These are phyloP conservation scores for Antheraea pernyi DNA, from an alignment of 1,140 invertebrate species.

Conservation along the genomic window DNA sequence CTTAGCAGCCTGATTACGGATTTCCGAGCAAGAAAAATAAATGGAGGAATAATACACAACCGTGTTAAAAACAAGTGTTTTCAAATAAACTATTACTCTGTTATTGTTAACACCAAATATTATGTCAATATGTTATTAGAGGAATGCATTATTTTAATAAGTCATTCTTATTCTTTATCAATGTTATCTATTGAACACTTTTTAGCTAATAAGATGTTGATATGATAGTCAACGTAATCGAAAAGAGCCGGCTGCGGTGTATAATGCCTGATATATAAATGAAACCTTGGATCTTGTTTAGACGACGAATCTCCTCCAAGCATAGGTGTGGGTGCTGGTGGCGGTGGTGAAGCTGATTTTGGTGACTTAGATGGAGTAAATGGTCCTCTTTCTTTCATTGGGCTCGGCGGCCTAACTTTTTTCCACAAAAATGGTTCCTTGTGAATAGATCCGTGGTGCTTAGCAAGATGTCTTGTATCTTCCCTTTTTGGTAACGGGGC, in stretches of 20 bases:
- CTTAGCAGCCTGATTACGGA: conserved; percentile 77
- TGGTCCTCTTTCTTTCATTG: conserved; percentile 46
- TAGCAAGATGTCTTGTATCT: conserved; percentile 46
- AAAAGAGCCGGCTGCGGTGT: conserved; percentile 63
- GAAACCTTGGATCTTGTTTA: conserved; percentile 56
- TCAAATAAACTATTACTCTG: conserved; percentile 45
- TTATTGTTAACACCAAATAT: conserved; percentile 28
- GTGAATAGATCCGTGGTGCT: conserved; percentile 53
- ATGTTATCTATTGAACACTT: conserved; percentile 61
- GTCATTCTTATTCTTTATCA: conserved; percentile 31
- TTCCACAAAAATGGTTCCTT: conserved; percentile 66
- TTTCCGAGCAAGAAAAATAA: conserved; percentile 74
- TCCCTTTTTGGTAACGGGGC: conserved; percentile 28
- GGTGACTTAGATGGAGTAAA: conserved; percentile 36
- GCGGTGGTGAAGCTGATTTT: conserved; percentile 17
- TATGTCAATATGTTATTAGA: neutral
- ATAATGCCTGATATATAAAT: conserved; percentile 65
- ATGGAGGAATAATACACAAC: conserved; percentile 54
- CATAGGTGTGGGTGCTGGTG: conserved; percentile 34
- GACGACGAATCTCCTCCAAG: conserved; percentile 27
- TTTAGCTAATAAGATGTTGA: conserved; percentile 57
- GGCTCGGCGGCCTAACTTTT: conserved; percentile 33
- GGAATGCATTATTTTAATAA: too few species aligned
- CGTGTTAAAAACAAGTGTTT: conserved; percentile 56
- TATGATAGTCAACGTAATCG: conserved; percentile 69